These are phyloP conservation scores for Amphibalanus amphitrite DNA, from an alignment of 1,140 invertebrate species.

Conservation along the genomic window DNA sequence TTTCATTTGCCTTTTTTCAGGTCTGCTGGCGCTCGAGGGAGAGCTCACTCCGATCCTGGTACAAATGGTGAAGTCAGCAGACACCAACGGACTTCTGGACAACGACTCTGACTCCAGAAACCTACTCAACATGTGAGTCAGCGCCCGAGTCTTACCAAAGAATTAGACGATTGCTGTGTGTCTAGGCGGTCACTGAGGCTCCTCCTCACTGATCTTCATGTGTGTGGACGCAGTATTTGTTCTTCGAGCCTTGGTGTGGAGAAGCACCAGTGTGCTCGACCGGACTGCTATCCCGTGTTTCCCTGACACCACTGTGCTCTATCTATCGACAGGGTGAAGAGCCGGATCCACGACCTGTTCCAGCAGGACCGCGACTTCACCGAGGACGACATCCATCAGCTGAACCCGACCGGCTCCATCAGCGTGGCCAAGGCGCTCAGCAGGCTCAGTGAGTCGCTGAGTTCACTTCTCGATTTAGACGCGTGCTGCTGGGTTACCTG, in stretches of 20 bases:
- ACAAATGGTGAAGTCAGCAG: constrained; percentile 98
- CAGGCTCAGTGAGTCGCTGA: constrained; percentile 37
- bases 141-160: constrained; percentile 3
- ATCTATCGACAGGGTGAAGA: constrained; percentile 60
- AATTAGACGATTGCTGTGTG: no score
- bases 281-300: no score
- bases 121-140: constrained; percentile 68
- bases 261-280: no score
- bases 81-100: constrained; percentile 93
- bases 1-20: constrained; percentile 23
- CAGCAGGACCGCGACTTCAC: constrained; percentile 80
- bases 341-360: constrained; percentile 78
- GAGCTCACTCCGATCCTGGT: constrained; percentile 96
- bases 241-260: no score
- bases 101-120: constrained; percentile 95
- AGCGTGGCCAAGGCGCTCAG: constrained; percentile 70
- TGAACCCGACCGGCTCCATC: constrained; percentile 71
- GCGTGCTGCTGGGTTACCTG: no score
- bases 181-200: no score
- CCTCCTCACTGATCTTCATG: no score
- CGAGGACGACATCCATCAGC: constrained; percentile 57
- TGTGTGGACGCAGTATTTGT: no score
- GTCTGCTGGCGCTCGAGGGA: constrained; percentile 87
- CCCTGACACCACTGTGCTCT: no score
- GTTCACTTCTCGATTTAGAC: no score